Evolutionary conservation across 1,140 invertebrate species (phyloP), one percentile per base, ranked within the genome.

Genomic region (Dolichoris vasculosae): DNA sequence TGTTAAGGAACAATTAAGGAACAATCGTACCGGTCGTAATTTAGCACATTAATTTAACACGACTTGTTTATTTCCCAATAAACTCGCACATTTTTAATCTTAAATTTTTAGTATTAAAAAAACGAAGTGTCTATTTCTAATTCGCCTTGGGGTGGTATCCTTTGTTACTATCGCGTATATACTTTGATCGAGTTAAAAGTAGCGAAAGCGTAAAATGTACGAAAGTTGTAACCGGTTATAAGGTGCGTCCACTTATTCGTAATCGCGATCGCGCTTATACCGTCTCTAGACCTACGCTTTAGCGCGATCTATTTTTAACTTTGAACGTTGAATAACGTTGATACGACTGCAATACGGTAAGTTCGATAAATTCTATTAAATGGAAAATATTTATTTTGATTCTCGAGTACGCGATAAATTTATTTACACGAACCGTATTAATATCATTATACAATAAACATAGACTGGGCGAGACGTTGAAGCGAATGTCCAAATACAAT

Each of bases 231-330:
- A 69, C 67, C 35, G 35, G 67, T 69, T 38, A 30, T 8, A 38
- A 15, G 67, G 67, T 69, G 67, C 67, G 67, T 69, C 35, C 15
- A 69, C 67, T 69, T 69, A 69, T 38, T 69, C 67, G 40, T 69
- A 69, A 69, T 69, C 35, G 67, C 35, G 67, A 38, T 35, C 67
- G 67, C 67, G 17, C 35, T 69, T 38, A 69, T 69, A 15, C 67
- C 67, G 67, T 69, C 23, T 43, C 69, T n/a, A 43, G 69, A 43
- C 69, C 38, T 40, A n/a, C 38, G 38, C 20, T 15, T 43, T 20
- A 20, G 2, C 69, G 9, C 20, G 20, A 40, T 43, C 30, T 73
- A 73, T 43, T 43, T 73, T 43, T 43, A 43, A 73, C 69, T n/a
- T 26, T n/a, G 23, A 20, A 4, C 38, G 38, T n/a, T 26, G 6